phyloP scores from a whole-genome alignment of 2,113 vertebrate genomes.

The Proteles cristata region DNA sequence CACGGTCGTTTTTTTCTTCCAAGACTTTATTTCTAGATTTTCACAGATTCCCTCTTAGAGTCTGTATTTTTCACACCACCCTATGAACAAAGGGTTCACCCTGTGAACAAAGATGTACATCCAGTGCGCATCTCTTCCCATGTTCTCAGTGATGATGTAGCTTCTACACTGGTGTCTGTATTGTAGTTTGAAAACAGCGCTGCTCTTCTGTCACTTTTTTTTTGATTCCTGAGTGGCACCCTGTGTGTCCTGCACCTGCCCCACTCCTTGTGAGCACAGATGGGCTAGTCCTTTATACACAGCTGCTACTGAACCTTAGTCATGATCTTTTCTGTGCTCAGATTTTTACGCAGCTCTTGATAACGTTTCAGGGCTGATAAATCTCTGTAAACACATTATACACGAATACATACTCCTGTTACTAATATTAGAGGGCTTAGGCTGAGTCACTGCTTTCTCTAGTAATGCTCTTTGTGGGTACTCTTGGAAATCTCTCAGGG shows the following conservation, averaged over 20 bases:
- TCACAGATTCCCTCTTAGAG: neutral
- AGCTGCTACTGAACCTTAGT: neutral
- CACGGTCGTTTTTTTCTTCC: neutral
- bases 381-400: neutral
- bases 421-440: too few species aligned
- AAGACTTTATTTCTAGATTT: neutral
- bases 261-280: neutral
- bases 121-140: accelerated
- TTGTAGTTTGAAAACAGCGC: neutral
- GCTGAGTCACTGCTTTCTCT: neutral
- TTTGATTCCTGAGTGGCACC: neutral
- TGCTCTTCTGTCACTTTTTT: accelerated
- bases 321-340: neutral
- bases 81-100: too few species aligned
- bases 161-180: neutral
- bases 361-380: neutral
- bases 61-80: neutral
- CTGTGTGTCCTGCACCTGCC: accelerated
- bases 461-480: accelerated
- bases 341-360: neutral
- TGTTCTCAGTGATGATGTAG: neutral
- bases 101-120: accelerated
- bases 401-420: accelerated
- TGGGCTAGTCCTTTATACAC: accelerated
- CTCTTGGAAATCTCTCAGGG: neutral